Percentiles rank a stretch among this genome's conserved stretches.
These are phyloP conservation scores for Maylandia zebra DNA, from an alignment of 2,113 vertebrate genomes.

Conservation along the genomic window DNA sequence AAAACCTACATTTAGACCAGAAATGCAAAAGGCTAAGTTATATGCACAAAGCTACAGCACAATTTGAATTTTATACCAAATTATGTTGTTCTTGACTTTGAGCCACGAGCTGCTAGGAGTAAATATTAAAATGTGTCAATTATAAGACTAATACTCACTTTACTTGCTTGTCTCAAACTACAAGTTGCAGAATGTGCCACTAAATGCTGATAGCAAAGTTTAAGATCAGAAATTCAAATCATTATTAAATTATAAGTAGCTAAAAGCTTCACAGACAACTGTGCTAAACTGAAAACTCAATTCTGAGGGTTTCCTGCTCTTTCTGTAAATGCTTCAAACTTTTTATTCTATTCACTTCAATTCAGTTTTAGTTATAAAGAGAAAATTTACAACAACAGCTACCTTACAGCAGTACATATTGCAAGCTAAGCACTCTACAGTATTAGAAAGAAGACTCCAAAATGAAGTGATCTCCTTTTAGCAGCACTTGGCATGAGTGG, in stretches of 20 bases:
- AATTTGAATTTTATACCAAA: background rate
- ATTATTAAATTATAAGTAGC: background rate
- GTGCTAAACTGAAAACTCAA: background rate
- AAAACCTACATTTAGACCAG: background rate
- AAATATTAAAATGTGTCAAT: background rate
- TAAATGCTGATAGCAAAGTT: background rate
- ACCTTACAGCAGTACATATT: background rate
- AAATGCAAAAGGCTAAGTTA: background rate
- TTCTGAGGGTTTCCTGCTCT: background rate
- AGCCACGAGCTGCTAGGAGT: background rate
- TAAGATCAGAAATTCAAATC: background rate
- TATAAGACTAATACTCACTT: background rate
- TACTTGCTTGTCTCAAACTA: background rate
- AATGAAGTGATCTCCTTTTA: background rate
- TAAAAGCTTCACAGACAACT: background rate
- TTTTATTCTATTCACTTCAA: background rate
- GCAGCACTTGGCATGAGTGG: background rate
- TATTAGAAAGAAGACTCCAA: background rate
- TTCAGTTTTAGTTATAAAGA: background rate
- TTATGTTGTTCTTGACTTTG: background rate
- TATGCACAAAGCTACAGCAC: background rate
- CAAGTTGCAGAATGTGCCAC: background rate
- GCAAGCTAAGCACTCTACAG: background rate
- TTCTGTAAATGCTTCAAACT: background rate
- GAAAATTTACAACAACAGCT: background rate